Conservation (phyloP, 2,888 invertebrate genomes). For the Apamea epomidion region DNA sequence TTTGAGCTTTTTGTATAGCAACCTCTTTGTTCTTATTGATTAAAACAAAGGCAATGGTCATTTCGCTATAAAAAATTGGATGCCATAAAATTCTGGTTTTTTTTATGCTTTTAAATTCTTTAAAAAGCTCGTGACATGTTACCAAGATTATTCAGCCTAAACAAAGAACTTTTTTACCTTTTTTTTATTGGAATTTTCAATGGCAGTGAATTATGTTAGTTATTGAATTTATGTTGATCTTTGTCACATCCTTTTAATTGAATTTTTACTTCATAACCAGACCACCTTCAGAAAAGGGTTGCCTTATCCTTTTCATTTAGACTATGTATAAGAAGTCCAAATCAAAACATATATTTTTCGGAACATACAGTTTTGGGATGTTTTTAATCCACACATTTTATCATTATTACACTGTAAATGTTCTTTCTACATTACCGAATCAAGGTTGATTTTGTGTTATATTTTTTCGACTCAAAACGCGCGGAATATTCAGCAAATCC, state of each 20-base stretch:
- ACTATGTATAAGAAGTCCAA: neutral
- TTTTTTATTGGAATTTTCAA: neutral
- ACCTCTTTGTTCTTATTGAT: too few species aligned
- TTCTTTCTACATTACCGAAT: conserved; percentile 39
- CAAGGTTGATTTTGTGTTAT: conserved; percentile 33
- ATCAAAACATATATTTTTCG: conserved; percentile 16
- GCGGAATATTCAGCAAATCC: conserved; percentile 73
- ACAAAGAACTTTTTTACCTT: neutral
- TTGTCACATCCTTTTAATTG: too few species aligned
- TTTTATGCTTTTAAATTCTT: neutral
- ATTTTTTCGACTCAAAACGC: conserved; percentile 45
- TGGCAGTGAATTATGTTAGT: too few species aligned
- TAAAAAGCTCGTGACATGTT: neutral
- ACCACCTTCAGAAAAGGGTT: too few species aligned
- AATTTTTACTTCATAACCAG: too few species aligned
- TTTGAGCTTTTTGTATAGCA: too few species aligned
- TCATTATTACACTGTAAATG: neutral
- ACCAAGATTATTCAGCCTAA: neutral
- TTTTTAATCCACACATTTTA: neutral
- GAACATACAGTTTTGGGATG: conserved; percentile 16
- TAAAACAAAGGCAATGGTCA: too few species aligned
- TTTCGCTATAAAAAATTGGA: neutral
- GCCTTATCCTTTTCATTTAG: neutral
- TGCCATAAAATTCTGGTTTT: neutral
- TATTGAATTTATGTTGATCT: too few species aligned